Evolutionary conservation across 2,888 invertebrate genomes (phyloP).

Genomic region (Cantharis nigra): DNA sequence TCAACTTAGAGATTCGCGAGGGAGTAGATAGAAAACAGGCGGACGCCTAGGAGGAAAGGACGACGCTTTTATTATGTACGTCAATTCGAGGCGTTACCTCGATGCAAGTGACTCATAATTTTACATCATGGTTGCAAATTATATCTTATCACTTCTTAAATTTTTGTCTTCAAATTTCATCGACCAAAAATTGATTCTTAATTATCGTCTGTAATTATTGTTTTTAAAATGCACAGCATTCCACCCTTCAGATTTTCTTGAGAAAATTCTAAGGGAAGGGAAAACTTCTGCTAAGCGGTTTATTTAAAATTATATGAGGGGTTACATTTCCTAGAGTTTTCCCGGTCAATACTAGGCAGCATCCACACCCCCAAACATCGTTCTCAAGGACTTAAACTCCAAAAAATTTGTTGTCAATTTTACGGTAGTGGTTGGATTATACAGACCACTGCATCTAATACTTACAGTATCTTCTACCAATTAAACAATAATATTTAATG

Average conservation of each 20-base stretch:
- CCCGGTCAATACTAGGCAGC: slow-evolving; percentile 42
- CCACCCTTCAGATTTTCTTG: background rate
- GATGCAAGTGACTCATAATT: slow-evolving; percentile 7
- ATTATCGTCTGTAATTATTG: background rate
- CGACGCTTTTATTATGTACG: slow-evolving; percentile 1
- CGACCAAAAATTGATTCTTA: too few relatives aligned
- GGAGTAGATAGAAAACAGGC: slow-evolving; percentile 14
- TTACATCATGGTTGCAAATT: slow-evolving; percentile 30
- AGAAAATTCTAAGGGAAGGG: background rate
- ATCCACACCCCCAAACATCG: slow-evolving; percentile 40
- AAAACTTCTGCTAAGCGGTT: background rate
- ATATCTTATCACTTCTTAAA: background rate
- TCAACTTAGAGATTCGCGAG: background rate
- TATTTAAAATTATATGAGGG: background rate
- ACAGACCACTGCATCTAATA: too few relatives aligned
- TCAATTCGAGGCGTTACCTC: slow-evolving; percentile 17
- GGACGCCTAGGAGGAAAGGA: slow-evolving; percentile 20
- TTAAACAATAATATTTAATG: too few relatives aligned
- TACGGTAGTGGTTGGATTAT: too few relatives aligned
- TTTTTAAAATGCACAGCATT: background rate
- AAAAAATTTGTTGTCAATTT: too few relatives aligned
- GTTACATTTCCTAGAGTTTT: background rate
- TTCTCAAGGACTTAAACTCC: slow-evolving; percentile 39
- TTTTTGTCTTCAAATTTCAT: background rate
- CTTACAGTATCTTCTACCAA: too few relatives aligned